Base-by-base conservation (phyloP, 2,888 invertebrate genomes). In the Caenorhabditis sulstoni region DNA sequence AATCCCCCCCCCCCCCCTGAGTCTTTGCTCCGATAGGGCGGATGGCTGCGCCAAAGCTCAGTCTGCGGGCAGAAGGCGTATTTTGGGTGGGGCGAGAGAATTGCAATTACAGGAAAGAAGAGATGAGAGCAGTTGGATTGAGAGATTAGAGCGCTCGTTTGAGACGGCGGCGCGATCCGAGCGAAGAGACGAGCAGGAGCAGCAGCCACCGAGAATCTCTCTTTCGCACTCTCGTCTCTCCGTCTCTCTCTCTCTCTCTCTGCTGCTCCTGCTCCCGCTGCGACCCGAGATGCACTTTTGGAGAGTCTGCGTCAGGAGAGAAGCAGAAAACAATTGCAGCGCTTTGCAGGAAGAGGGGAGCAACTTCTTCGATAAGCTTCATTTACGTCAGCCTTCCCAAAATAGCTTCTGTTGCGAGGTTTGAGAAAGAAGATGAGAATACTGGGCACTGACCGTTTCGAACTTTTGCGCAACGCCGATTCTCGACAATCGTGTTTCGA, bases 221-320 rank as follows among this genome's bases (percentile, higher is more conserved):
- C 20, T 70, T 11, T 39, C 20, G 35, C 49, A 9, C 47, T 49
- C 37, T 16, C 20, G 4, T 35, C 55, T 11, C 61, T 44, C 53
- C 0, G n/a, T 9, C n/a, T 12, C 55, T 35, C 16, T 20, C 37
- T 55, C n/a, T n/a, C 37, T 23, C 57, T 14, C 18, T n/a, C 49
- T 39, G 50, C 59, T 29, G 8, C 5, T 39, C 12, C 29, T 5
- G 29, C 29, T 29, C 7, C 29, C 29, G 29, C 7, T n/a, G n/a
- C n/a, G n/a, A n/a, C n/a, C n/a, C 49, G 23, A 8, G 12, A n/a
- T 70, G 70, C 70, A 70, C 70, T 70, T 70, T 70, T 35, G 12
- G 47, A 70, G 44, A 70, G 70, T 61, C 61, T 61, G 57, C 14
- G 4, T 16, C 20, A 22, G n/a, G 16, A 52, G 55, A 20, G 18